Base-by-base conservation (phyloP, 2,888 invertebrate species). In the Plagodis pulveraria region DNA sequence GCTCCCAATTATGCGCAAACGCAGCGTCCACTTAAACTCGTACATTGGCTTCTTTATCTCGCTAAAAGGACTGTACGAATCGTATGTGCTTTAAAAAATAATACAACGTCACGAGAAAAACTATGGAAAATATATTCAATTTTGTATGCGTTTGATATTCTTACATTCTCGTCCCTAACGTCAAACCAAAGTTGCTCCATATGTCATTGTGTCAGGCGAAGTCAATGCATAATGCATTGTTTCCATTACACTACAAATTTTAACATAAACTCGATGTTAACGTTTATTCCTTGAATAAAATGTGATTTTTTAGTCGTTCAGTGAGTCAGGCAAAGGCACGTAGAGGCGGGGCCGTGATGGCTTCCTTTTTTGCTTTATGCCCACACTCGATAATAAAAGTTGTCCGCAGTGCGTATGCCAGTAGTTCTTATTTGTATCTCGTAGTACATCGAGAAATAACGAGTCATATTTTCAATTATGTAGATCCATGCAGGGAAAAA, bases 171-270 rank as follows among this genome's bases (percentile, higher is more conserved):
- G 78, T 78, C 74, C 83, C 87, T 89, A 89, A 89, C 84, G 81
- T 88, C 85, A 85, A 84, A 85, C 79, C 74, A 80, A 84, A 84
- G 78, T 84, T 81, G 82, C 82, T 83, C 86, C 87, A 87, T 89
- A 86, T 84, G 90, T 91, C 91, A 92, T 89, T 86, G 87, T 90
- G 89, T 88, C 89, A 85, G 80, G 74, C 72, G 73, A 71, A 74
- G 75, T 66, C 78, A 67, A 87, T 92, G 87, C 86, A 92, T 92
- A 77, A 92, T 90, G 86, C 86, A 92, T 90, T 84, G 91, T 89
- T 91, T 91, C 87, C 91, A 92, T 91, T 92, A 90, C 88, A 90
- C 90, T 89, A 89, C 88, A 86, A 88, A 81, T 84, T 89, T 91
- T 91, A 89, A 88, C 89, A 90, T 89, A 91, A 89, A 87, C 84